Conservation (phyloP, 1,140 invertebrate species). For the Macrobrachium nipponense region DNA sequence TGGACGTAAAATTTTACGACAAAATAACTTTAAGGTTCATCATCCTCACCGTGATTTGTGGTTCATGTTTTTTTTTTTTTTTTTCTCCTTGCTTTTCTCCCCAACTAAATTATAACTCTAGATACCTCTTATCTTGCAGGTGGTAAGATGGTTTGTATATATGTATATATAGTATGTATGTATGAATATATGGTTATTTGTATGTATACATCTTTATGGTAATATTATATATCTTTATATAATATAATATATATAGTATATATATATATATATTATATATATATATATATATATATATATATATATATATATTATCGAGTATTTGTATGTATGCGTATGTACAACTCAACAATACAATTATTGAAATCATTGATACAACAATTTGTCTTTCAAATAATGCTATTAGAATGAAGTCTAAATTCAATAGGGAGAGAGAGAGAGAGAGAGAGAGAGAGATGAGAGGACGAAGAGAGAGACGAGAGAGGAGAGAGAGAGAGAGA, state of each 20-base stretch:
- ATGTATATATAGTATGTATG: conserved; percentile 25
- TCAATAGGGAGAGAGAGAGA: too few relatives aligned
- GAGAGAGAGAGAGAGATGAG: too few relatives aligned
- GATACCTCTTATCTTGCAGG: too few relatives aligned
- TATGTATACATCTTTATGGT: conserved; percentile 19
- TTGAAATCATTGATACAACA: not conserved
- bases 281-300: conserved; percentile 33
- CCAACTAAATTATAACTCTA: too few relatives aligned
- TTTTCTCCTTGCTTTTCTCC: too few relatives aligned
- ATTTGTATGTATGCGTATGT: conserved; percentile 18
- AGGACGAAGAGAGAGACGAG: too few relatives aligned
- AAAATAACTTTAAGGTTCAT: too few relatives aligned
- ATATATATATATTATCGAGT: conserved; percentile 31
- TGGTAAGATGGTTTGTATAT: not conserved
- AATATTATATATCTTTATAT: conserved; percentile 30
- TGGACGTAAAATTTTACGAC: too few relatives aligned
- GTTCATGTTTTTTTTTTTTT: too few relatives aligned
- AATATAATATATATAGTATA: conserved; percentile 35
- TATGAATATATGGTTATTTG: conserved; percentile 13
- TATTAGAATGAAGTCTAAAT: not conserved
- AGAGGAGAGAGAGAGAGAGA: too few relatives aligned
- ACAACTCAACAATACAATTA: not conserved
- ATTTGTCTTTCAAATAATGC: not conserved
- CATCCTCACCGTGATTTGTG: too few relatives aligned
- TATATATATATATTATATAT: conserved; percentile 28